A percentile compares a stretch with the other conserved stretches of the same genome.
These are phyloP conservation scores for Pogonomyrmex californicus DNA, from an alignment of 1,140 invertebrate genomes.

Conservation along the genomic window DNA sequence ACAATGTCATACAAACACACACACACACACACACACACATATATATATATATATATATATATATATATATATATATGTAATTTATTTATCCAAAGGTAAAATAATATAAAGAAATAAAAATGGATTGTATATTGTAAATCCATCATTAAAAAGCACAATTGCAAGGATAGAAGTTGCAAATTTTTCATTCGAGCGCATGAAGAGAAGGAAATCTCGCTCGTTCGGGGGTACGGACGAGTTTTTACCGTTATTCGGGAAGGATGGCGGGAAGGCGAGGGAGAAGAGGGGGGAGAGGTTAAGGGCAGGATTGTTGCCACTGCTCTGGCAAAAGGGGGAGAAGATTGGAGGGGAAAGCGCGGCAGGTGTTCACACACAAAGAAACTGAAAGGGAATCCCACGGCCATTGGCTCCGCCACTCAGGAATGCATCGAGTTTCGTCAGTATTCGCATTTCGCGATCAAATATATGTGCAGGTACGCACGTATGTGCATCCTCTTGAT, in stretches of 20 bases:
- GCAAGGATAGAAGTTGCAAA: conserved; percentile 1
- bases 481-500: background rate
- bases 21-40: conserved; percentile 33
- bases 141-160: conserved; percentile 23
- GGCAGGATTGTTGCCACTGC: conserved; percentile 57
- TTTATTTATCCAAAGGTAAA: conserved; percentile 45
- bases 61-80: conserved; percentile 33
- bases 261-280: conserved; percentile 27
- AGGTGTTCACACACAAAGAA: conserved; percentile 83
- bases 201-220: conserved; percentile 48
- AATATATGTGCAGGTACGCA: conserved; percentile 32
- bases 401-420: conserved; percentile 65
- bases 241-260: conserved; percentile 80
- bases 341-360: conserved; percentile 76
- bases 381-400: conserved; percentile 78
- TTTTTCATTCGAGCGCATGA: conserved; percentile 11
- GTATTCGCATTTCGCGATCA: conserved; percentile 37
- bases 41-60: conserved; percentile 46
- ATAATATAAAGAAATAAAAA: conserved; percentile 23
- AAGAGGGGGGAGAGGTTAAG: conserved; percentile 49
- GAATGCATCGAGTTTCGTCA: conserved; percentile 62
- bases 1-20: background rate
- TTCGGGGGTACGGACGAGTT: conserved; percentile 63
- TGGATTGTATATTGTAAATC: conserved; percentile 6
- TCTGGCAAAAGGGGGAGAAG: conserved; percentile 62